Evolutionary conservation across 2,888 invertebrate genomes (phyloP).

Genomic region (Megamerina dolium): DNA sequence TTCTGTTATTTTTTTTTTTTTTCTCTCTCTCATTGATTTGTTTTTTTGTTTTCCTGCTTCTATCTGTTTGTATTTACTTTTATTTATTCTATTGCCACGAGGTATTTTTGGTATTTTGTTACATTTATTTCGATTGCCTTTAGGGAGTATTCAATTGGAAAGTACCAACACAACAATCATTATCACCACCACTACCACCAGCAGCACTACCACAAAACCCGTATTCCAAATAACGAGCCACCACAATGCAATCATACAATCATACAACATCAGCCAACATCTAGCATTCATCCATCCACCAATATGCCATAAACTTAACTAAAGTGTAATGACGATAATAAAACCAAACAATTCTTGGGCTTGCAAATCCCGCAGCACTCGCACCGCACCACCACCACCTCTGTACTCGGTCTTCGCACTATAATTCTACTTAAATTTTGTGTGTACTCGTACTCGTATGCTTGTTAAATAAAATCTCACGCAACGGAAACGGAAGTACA

Average conservation of each 20-base stretch:
- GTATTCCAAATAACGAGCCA: no score
- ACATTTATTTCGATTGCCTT: no score
- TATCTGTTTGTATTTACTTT: no score
- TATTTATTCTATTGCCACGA: no score
- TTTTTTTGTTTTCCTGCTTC: no score
- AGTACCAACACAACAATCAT: constrained; percentile 2
- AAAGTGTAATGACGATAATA: constrained; percentile 21
- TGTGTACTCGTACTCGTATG: constrained; percentile 1
- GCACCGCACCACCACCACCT: not conserved
- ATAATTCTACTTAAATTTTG: not conserved
- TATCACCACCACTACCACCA: no score
- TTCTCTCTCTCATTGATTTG: no score
- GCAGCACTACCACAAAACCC: no score
- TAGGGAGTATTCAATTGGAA: constrained; percentile 15
- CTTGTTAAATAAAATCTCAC: constrained; percentile 14
- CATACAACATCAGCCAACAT: no score
- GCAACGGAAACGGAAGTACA: constrained; percentile 14
- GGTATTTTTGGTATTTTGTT: no score
- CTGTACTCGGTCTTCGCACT: not conserved
- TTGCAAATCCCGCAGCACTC: not conserved
- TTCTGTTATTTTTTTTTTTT: no score
- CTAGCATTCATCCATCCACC: not conserved
- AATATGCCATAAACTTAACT: constrained; percentile 5
- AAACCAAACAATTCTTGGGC: constrained; percentile 12
- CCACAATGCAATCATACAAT: no score